Base-by-base conservation (phyloP, 2,113 vertebrate genomes). In the Tetrao urogallus region DNA sequence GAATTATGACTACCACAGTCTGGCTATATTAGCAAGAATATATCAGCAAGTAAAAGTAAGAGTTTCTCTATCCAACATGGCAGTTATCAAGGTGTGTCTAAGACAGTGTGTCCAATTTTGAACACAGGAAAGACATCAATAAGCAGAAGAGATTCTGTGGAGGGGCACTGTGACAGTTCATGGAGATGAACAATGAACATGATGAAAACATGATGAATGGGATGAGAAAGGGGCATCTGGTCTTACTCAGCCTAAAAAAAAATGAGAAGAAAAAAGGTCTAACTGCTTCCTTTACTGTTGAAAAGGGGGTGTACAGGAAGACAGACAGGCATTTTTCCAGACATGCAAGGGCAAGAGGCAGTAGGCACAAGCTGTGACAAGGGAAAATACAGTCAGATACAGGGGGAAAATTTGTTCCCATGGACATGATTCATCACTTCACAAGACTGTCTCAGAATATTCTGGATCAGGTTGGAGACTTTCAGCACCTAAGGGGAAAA, bases 61-160 rank as follows among this genome's bases (percentile, higher is more conserved):
- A 21, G 19, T 81, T 63, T 22, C 71, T 54, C 25, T 30, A 28
- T 89, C 81, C 69, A 32, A 10, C 6, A 2, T 38, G 19, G 19
- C 4, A 40, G 32, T 77, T 78, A 4, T 43, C 57, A 66, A 14
- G 30, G 3, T 14, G 2, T 32, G 1, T 3, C 5, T 1, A 22
- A 19, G 4, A 65, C 54, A 66, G 24, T 63, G 13, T 57, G 11
- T 40, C 25, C 45, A 66, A 22, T 70, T 70, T 91, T 19, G 4
- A 4, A 3, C 4, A 8, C 45, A 63, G 8, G 47, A 63, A 45
- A 15, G 20, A 22, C n/a, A 40, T 66, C 13, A 52, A 19, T 57
- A 78, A 74, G 20, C 19, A 74, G 56, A 63, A 43, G 9, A 60
- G 12, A 25, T 8, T 28, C 5, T 66, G n/a, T 60, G 24, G 47